Conservation (phyloP, 2,113 vertebrate species). For the Hippocampus abdominalis region DNA sequence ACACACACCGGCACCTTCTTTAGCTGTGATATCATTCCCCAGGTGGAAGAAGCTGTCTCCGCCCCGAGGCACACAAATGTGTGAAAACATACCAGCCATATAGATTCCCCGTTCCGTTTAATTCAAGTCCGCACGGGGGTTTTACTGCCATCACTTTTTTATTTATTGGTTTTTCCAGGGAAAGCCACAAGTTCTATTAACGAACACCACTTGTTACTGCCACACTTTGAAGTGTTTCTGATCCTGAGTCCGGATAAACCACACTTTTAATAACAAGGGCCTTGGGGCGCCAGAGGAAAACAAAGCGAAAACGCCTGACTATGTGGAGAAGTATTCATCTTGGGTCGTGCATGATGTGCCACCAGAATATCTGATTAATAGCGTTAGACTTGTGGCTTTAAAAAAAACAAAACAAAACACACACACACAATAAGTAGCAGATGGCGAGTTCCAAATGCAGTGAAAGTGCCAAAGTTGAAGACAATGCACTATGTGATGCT, state of each 20-base stretch:
- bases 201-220: conserved; percentile 31
- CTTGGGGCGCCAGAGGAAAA: conserved; percentile 30
- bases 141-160: conserved; percentile 56
- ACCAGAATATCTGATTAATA: conserved; percentile 28
- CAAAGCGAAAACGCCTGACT: conserved; percentile 21
- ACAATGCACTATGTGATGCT: neutral
- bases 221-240: conserved; percentile 51
- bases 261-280: conserved; percentile 41
- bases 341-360: conserved; percentile 8
- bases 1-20: conserved; percentile 42
- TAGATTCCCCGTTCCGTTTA: conserved; percentile 49
- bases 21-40: conserved; percentile 39
- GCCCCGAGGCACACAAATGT: conserved; percentile 40
- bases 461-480: neutral
- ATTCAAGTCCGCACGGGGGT: conserved; percentile 46
- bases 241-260: conserved; percentile 40
- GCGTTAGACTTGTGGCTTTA: conserved; percentile 18
- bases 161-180: conserved; percentile 63
- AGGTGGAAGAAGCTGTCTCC: conserved; percentile 30
- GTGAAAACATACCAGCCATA: conserved; percentile 47
- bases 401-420: conserved; percentile 9
- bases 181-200: conserved; percentile 60
- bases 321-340: conserved; percentile 32
- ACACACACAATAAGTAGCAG: conserved; percentile 7
- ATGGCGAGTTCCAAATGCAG: conserved; percentile 4